Evolutionary conservation across 2,113 vertebrate species (phyloP).

Genomic region (Oriolus oriolus): DNA sequence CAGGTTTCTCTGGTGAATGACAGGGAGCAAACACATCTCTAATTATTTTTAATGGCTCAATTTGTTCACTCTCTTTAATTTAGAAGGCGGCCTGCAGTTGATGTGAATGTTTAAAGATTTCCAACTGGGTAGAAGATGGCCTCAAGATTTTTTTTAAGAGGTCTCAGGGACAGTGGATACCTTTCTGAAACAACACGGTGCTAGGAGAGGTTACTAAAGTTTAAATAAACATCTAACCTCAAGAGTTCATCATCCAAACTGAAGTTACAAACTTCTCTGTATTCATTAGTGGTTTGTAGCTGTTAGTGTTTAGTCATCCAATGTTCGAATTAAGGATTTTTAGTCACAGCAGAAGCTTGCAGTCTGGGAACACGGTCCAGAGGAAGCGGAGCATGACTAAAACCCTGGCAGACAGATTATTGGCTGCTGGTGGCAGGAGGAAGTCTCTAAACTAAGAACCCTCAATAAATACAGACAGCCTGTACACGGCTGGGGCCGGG

Average conservation of each 20-base stretch:
- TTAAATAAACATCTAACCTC: background rate
- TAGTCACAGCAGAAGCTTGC: background rate
- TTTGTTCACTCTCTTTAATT: background rate
- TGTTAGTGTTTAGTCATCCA: conserved; percentile 12
- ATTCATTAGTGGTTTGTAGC: background rate
- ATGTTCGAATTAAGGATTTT: conserved; percentile 22
- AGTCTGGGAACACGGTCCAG: background rate
- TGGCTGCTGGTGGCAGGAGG: background rate
- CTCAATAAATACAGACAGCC: background rate
- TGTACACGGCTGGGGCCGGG: rapidly evolving
- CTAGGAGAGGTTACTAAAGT: background rate
- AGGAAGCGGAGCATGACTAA: background rate
- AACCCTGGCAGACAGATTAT: background rate
- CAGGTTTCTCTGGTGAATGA: background rate
- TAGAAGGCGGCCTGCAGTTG: background rate
- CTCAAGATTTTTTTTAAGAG: background rate
- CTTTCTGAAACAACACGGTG: background rate
- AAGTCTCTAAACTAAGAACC: background rate
- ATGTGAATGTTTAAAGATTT: background rate
- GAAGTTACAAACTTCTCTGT: background rate
- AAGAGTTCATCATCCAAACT: background rate
- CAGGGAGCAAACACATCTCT: background rate
- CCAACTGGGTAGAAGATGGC: background rate
- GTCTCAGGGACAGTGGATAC: background rate
- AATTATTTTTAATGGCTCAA: background rate